Conservation (phyloP, 2,797 vertebrate species). For the Tinamus major region DNA sequence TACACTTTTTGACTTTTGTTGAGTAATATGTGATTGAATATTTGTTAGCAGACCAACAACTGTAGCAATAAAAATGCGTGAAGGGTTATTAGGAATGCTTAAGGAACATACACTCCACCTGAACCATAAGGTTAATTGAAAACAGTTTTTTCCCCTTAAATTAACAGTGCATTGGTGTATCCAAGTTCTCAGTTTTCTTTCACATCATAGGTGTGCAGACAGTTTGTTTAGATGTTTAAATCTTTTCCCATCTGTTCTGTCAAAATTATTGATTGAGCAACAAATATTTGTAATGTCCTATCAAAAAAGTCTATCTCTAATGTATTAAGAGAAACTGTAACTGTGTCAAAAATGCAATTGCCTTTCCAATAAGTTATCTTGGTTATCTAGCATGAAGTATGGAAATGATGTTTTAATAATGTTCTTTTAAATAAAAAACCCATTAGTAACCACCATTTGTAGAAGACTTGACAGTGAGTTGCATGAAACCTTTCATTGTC, state of each 20-base stretch:
- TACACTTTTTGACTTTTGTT: conserved; percentile 31
- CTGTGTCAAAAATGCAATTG: not conserved
- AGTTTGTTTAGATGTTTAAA: conserved; percentile 82
- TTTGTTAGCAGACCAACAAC: conserved; percentile 44
- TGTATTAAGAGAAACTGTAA: not conserved
- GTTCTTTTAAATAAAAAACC: not conserved
- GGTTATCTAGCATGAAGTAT: not conserved
- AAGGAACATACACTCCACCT: conserved; percentile 55
- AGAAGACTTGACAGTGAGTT: not conserved
- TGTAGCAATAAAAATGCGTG: conserved; percentile 42
- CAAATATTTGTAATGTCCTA: conserved; percentile 38
- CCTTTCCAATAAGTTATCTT: not conserved
- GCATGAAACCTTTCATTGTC: not conserved
- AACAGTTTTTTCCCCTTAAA: conserved; percentile 48
- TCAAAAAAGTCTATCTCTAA: not conserved
- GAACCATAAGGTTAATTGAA: conserved; percentile 71
- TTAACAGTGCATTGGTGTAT: conserved; percentile 73
- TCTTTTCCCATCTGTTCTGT: conserved; percentile 81
- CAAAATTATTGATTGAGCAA: conserved; percentile 76
- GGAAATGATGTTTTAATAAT: not conserved
- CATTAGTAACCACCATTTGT: not conserved
- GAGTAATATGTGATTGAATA: not conserved
- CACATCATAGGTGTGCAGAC: conserved; percentile 82
- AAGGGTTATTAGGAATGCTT: conserved; percentile 41
- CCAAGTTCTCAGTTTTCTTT: conserved; percentile 82